A percentile compares a stretch with the other conserved stretches of the same genome.
Evolutionary conservation across 2,888 invertebrate species (phyloP).

Genomic region (Hedya salicella): DNA sequence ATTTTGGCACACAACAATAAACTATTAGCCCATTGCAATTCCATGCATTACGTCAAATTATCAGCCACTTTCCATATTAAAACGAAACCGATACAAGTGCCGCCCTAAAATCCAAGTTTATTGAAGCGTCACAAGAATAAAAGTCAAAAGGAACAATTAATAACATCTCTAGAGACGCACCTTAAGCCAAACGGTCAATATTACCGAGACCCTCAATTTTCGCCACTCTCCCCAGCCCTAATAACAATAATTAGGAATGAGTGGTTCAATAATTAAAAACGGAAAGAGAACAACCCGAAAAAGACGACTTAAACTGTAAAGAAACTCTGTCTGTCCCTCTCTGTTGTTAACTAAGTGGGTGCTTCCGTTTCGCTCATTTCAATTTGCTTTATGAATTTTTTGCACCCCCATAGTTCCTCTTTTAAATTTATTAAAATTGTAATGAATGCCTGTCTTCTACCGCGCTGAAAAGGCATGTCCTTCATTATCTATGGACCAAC

Average conservation of each 20-base stretch:
- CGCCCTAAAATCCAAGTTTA: conserved; percentile 79
- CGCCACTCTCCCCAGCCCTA: conserved; percentile 83
- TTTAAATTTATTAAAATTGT: conserved; percentile 77
- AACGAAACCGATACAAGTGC: conserved; percentile 62
- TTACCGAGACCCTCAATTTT: conserved; percentile 83
- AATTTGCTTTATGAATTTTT: conserved; percentile 74
- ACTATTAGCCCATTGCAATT: not conserved
- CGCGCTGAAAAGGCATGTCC: not conserved
- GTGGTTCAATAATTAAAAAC: conserved; percentile 86
- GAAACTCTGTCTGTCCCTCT: conserved; percentile 62
- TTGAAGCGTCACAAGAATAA: conserved; percentile 80
- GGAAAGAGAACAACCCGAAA: conserved; percentile 82
- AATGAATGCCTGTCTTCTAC: conserved; percentile 59
- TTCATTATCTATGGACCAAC: not conserved
- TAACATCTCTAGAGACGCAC: conserved; percentile 75
- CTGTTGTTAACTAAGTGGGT: conserved; percentile 50
- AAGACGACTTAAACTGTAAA: conserved; percentile 67
- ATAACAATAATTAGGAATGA: conserved; percentile 86
- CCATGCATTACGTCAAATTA: not conserved
- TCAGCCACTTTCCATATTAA: conserved; percentile 42
- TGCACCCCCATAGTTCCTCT: conserved; percentile 58
- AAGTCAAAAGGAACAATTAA: conserved; percentile 83
- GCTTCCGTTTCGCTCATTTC: conserved; percentile 63
- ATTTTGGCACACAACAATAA: not conserved
- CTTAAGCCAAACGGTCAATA: conserved; percentile 81